A percentile compares a stretch with the other conserved stretches of the same genome.
phyloP scores from a whole-genome alignment of 2,888 invertebrate species.

The Bellardia pandia region DNA sequence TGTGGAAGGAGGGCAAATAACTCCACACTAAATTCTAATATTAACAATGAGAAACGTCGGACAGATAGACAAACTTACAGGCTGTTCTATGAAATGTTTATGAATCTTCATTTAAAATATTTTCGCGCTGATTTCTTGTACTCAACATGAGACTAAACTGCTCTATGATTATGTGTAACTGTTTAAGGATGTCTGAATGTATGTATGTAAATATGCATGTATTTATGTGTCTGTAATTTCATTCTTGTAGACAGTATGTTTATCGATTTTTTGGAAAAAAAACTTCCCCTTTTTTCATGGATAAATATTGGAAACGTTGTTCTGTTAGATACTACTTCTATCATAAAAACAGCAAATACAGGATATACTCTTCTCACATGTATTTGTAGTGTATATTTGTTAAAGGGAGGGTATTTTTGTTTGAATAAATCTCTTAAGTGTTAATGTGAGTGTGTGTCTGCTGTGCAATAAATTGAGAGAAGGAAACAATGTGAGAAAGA shows the following conservation, averaged over 20 bases:
- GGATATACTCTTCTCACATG: constrained; percentile 11
- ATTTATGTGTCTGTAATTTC: not conserved
- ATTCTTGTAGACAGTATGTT: constrained; percentile 54
- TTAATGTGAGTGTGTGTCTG: not conserved
- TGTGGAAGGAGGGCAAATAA: not conserved
- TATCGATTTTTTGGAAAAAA: constrained; percentile 69
- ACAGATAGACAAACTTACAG: constrained; percentile 28
- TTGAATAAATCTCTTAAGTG: constrained; percentile 5
- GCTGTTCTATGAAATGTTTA: constrained; percentile 37
- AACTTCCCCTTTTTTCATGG: constrained; percentile 49
- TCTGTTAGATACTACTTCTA: constrained; percentile 42
- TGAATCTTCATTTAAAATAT: constrained; percentile 40
- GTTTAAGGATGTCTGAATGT: not conserved
- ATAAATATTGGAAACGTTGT: constrained; percentile 52
- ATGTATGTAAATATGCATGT: not conserved
- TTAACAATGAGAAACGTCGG: constrained; percentile 11
- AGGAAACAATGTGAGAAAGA: not conserved
- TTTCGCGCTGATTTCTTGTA: constrained; percentile 57
- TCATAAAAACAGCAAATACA: constrained; percentile 13
- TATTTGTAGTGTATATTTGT: not conserved
- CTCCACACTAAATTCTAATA: constrained; percentile 12
- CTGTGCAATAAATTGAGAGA: constrained; percentile 3
- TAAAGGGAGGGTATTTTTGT: constrained; percentile 48
- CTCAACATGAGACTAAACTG: constrained; percentile 43
- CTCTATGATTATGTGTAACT: not conserved